These are phyloP conservation scores for Lordiphosa fenestrarum DNA, from an alignment of 2,888 invertebrate species.

Conservation along the genomic window DNA sequence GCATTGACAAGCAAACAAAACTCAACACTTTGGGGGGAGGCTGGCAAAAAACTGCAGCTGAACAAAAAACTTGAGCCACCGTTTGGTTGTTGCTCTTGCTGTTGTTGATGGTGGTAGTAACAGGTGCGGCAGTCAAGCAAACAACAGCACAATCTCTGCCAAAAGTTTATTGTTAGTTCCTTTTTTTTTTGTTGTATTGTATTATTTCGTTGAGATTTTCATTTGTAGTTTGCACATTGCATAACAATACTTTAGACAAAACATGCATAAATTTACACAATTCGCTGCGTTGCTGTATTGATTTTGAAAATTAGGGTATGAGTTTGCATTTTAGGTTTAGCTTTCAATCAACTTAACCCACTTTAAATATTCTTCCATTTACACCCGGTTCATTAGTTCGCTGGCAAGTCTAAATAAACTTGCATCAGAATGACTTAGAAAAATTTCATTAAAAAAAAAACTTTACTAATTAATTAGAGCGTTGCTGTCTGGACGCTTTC, in stretches of 20 bases:
- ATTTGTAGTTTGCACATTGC: slow-evolving; percentile 24
- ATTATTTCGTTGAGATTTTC: slow-evolving; percentile 16
- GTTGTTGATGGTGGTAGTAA: slow-evolving; percentile 33
- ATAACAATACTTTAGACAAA: slow-evolving; percentile 17
- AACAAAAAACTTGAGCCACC: slow-evolving; percentile 46
- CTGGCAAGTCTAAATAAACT: slow-evolving; percentile 2
- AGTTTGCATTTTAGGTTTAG: background rate
- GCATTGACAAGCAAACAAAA: slow-evolving; percentile 43
- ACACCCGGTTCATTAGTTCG: background rate
- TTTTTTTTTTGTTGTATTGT: slow-evolving; percentile 23
- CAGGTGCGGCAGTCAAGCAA: slow-evolving; percentile 46
- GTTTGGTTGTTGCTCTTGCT: slow-evolving; percentile 17
- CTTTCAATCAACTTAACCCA: slow-evolving; percentile 1
- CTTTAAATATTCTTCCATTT: background rate
- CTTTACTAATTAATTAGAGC: slow-evolving; percentile 50
- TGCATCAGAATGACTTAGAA: background rate
- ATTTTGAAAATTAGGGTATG: slow-evolving; percentile 16
- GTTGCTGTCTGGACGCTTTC: slow-evolving; percentile 45
- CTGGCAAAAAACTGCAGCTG: slow-evolving; percentile 26
- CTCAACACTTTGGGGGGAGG: slow-evolving; percentile 18
- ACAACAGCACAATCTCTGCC: slow-evolving; percentile 39
- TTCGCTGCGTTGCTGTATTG: slow-evolving; percentile 20
- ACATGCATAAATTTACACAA: slow-evolving; percentile 22
- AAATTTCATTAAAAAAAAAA: slow-evolving; percentile 10
- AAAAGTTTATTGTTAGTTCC: slow-evolving; percentile 58